Percentiles rank a stretch among this genome's conserved stretches.
Evolutionary conservation across 2,888 invertebrate species (phyloP).

Genomic region (Tethea ocularis): DNA sequence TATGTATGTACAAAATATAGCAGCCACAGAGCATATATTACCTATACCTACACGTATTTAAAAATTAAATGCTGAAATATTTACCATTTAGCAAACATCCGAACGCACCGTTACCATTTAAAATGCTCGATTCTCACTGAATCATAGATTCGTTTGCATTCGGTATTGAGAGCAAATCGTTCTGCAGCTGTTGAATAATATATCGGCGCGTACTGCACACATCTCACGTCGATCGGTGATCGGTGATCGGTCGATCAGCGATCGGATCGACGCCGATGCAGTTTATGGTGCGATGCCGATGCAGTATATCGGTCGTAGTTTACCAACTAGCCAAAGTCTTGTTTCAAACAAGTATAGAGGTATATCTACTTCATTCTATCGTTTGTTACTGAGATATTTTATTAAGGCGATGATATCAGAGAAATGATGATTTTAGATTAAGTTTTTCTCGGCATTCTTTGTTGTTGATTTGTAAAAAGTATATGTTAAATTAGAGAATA

Average conservation of each 20-base stretch:
- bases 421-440: no score
- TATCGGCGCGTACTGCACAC: background rate
- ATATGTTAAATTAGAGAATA: no score
- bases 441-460: no score
- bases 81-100: background rate
- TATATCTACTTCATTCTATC: no score
- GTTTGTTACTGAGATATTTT: no score
- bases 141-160: background rate
- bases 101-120: background rate
- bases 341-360: no score
- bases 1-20: background rate
- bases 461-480: no score
- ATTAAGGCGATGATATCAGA: no score
- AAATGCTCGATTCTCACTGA: slow-evolving; percentile 5
- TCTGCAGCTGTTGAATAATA: background rate
- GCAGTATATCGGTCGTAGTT: background rate
- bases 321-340: no score
- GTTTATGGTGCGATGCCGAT: background rate
- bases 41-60: background rate
- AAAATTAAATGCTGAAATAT: background rate
- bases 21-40: background rate
- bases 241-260: background rate
- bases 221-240: background rate
- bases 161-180: background rate
- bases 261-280: background rate